phyloP scores from a whole-genome alignment of 1,140 invertebrate genomes.

The Pachyrhynchus sulphureomaculatus region DNA sequence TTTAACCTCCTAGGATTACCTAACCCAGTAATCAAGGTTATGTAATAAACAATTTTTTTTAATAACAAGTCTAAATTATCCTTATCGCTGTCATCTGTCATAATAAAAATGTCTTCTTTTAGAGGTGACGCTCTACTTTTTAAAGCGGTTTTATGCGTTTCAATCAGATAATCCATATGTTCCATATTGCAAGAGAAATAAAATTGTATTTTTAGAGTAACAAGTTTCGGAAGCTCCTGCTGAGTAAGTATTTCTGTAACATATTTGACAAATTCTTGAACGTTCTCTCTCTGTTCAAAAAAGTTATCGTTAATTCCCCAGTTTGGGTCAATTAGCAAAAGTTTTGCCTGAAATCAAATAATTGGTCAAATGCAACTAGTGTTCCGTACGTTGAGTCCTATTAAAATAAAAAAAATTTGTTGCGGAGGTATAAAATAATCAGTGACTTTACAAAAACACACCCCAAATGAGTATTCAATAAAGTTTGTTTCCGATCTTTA shows the following conservation, averaged over 20 bases:
- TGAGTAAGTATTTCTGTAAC: conserved; percentile 50
- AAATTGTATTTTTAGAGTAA: conserved; percentile 68
- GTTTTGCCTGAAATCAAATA: conserved; percentile 48
- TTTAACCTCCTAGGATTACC: conserved; percentile 64
- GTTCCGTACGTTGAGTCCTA: no score
- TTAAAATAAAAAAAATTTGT: no score
- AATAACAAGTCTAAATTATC: conserved; percentile 59
- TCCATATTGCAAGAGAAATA: conserved; percentile 70
- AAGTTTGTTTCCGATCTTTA: no score
- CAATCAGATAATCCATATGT: conserved; percentile 56
- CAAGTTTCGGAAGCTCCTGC: conserved; percentile 49
- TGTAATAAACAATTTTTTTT: conserved; percentile 64
- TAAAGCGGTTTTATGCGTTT: conserved; percentile 56
- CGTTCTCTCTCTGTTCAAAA: conserved; percentile 51
- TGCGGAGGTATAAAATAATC: no score
- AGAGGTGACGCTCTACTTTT: conserved; percentile 55
- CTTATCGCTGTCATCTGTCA: conserved; percentile 49
- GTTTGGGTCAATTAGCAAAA: conserved; percentile 56
- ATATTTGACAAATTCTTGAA: conserved; percentile 54
- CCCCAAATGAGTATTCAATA: no score
- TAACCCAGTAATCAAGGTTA: conserved; percentile 61
- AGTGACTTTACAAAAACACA: no score
- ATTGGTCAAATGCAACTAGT: no score
- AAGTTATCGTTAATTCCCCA: conserved; percentile 55
- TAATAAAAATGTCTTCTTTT: conserved; percentile 59